A percentile compares a stretch with the other conserved stretches of the same genome.
phyloP scores from a whole-genome alignment of 2,888 invertebrate genomes.

The Coenonympha glycerion region DNA sequence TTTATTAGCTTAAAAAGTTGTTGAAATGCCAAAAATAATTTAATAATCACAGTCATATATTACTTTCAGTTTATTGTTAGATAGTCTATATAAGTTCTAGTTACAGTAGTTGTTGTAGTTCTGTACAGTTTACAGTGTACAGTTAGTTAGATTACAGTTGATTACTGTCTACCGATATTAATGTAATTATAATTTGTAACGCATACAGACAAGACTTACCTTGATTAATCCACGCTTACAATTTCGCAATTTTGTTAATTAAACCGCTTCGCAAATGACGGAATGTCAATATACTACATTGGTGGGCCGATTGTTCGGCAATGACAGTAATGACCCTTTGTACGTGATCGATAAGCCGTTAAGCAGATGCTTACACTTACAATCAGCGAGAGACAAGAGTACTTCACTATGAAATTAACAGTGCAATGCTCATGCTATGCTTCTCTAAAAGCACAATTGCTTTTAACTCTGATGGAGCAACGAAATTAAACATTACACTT shows the following conservation, averaged over 20 bases:
- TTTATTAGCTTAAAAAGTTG: too few relatives aligned
- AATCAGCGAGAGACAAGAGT: conserved; percentile 17
- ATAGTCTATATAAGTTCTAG: too few relatives aligned
- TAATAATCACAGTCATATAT: too few relatives aligned
- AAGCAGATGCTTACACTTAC: conserved; percentile 24
- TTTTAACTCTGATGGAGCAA: neutral
- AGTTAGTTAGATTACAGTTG: too few relatives aligned
- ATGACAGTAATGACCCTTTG: conserved; percentile 23
- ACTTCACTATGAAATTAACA: conserved; percentile 22
- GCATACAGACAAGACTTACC: neutral
- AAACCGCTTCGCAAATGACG: conserved; percentile 6
- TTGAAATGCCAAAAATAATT: too few relatives aligned
- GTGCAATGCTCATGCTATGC: neutral
- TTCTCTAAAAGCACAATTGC: neutral
- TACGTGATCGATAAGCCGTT: conserved; percentile 20
- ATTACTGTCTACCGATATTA: too few relatives aligned
- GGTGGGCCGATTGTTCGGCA: conserved; percentile 16
- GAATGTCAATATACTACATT: conserved; percentile 14
- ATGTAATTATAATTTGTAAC: neutral
- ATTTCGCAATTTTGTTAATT: conserved; percentile 7
- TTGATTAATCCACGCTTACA: conserved; percentile 4
- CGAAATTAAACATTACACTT: neutral
- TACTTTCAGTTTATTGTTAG: too few relatives aligned
- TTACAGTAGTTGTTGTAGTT: too few relatives aligned
- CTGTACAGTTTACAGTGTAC: too few relatives aligned